phyloP scores from a whole-genome alignment of 1,140 invertebrate species.

The Piezodorus guildinii region DNA sequence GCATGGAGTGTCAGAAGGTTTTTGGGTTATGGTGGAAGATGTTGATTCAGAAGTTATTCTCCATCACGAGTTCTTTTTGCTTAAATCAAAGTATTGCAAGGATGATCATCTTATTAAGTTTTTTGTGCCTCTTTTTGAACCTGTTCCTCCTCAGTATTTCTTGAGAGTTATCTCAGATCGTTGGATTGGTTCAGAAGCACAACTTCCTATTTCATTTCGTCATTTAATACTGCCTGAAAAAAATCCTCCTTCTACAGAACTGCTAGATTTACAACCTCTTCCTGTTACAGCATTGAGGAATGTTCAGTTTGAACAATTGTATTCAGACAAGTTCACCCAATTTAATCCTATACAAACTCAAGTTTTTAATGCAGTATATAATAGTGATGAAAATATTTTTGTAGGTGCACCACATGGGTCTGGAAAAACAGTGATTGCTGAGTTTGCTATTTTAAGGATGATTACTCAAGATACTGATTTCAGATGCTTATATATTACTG shows the following conservation, averaged over 20 bases:
- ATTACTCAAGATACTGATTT: constrained; percentile 61
- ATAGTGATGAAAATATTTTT: constrained; percentile 97
- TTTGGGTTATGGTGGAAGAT: constrained; percentile 98
- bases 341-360: constrained; percentile 99
- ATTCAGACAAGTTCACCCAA: constrained; percentile 74
- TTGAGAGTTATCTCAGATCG: constrained; percentile 48
- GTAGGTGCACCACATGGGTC: constrained; percentile 95
- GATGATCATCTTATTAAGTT: constrained; percentile 97
- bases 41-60: constrained; percentile 92
- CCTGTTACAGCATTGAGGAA: constrained; percentile 79
- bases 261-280: constrained; percentile 93
- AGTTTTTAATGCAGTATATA: constrained; percentile 98
- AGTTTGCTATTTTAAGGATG: constrained; percentile 88
- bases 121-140: constrained; percentile 97
- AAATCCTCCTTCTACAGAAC: constrained; percentile 92
- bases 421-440: constrained; percentile 86
- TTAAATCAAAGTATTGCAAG: constrained; percentile 86
- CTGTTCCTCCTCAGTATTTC: constrained; percentile 96
- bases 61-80: constrained; percentile 94
- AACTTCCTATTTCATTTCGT: constrained; percentile 92
- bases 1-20: constrained; percentile 90
- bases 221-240: constrained; percentile 97
- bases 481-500: constrained; percentile 86
- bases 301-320: constrained; percentile 72
- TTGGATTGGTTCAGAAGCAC: constrained; percentile 89